phyloP scores from a whole-genome alignment of 2,113 vertebrate species.

The Jaculus jaculus region DNA sequence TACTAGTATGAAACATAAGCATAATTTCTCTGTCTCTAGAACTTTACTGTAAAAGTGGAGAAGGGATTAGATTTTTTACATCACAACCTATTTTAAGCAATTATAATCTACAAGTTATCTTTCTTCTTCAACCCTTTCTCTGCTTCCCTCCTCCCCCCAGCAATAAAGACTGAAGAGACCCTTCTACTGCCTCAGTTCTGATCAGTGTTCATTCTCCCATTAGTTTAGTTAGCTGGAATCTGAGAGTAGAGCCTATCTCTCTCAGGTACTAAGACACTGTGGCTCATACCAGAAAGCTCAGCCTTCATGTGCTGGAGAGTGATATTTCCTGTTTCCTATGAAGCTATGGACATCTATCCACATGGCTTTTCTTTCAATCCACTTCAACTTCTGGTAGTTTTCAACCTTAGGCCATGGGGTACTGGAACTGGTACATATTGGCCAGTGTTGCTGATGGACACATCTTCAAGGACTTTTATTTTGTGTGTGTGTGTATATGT shows the following conservation, averaged over 20 bases:
- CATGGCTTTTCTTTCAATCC: not conserved
- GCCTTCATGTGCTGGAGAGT: accelerated
- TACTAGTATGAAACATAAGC: conserved; percentile 80
- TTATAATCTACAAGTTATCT: conserved; percentile 85
- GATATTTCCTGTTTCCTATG: too few relatives aligned
- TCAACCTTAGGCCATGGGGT: not conserved
- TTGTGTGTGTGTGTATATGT: too few relatives aligned
- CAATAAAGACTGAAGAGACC: conserved; percentile 70
- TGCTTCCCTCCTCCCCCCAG: too few relatives aligned
- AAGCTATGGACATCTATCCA: not conserved
- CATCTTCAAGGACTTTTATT: not conserved
- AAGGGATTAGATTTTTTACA: conserved; percentile 83
- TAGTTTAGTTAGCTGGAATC: conserved; percentile 76
- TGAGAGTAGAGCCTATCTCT: conserved; percentile 46
- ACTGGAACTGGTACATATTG: accelerated
- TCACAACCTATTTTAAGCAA: conserved; percentile 86
- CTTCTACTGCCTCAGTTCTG: conserved; percentile 75
- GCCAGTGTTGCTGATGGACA: accelerated
- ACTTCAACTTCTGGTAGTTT: not conserved
- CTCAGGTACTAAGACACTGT: not conserved
- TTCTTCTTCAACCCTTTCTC: conserved; percentile 72
- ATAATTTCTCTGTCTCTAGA: conserved; percentile 88
- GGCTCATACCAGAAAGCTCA: not conserved
- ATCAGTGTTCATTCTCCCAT: conserved; percentile 79
- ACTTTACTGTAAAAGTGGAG: conserved; percentile 81